Conservation (phyloP, 2,797 vertebrate genomes). For the Galagoides demidoff region DNA sequence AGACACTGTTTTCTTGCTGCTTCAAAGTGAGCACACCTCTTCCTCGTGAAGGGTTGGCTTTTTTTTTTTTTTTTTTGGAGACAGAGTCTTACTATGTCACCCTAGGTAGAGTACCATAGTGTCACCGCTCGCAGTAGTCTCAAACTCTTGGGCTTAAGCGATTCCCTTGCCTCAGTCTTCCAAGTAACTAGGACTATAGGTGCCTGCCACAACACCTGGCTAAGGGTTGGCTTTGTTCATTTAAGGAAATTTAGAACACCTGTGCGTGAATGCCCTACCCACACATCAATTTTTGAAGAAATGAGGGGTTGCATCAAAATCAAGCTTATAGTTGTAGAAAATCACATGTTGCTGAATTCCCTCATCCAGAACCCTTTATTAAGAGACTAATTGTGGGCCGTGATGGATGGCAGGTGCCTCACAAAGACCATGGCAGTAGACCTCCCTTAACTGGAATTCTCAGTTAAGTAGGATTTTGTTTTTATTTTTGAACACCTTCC, state of each 20-base stretch:
- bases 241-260: slow-evolving; percentile 67
- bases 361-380: slow-evolving; percentile 56
- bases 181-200: no score
- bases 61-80: no score
- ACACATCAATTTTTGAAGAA: slow-evolving; percentile 69
- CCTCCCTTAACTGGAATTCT: slow-evolving; percentile 3
- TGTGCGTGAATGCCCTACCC: slow-evolving; percentile 66
- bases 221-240: slow-evolving; percentile 21
- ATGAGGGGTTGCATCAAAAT: slow-evolving; percentile 66
- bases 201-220: no score
- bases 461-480: slow-evolving; percentile 32
- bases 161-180: no score
- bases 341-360: slow-evolving; percentile 48
- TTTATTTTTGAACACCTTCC: slow-evolving; percentile 29
- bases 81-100: no score
- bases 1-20: slow-evolving; percentile 30
- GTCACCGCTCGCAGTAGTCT: no score
- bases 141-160: no score
- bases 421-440: background rate
- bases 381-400: slow-evolving; percentile 58
- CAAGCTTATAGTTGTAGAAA: slow-evolving; percentile 61
- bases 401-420: background rate
- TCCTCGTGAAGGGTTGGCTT: background rate
- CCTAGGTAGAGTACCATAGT: no score
- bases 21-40: slow-evolving; percentile 29